These are phyloP conservation scores for Triplophysa siluroides DNA, from an alignment of 2,113 vertebrate species.

Conservation along the genomic window DNA sequence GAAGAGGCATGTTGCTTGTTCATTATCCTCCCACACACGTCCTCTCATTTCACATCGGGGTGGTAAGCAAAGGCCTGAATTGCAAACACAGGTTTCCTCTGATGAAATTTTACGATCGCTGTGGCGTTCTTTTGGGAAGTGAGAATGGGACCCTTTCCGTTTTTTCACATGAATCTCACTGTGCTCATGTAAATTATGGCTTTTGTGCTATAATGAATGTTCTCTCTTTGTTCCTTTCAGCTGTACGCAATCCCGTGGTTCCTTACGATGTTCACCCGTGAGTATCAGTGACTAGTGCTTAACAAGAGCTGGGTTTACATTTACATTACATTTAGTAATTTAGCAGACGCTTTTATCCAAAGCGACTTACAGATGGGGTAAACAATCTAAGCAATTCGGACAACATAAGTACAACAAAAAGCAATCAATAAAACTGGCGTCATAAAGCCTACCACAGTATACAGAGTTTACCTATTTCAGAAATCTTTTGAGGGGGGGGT, in stretches of 20 bases:
- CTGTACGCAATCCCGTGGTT: conserved; percentile 99
- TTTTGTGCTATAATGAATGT: conserved; percentile 17
- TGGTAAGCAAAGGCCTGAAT: conserved; percentile 25
- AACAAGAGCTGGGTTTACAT: neutral
- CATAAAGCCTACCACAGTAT: too few species aligned
- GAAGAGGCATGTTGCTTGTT: conserved; percentile 11
- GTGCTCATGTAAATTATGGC: neutral
- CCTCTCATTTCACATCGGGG: conserved; percentile 3
- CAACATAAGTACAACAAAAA: too few species aligned
- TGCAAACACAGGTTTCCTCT: conserved; percentile 10
- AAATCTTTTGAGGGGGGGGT: neutral
- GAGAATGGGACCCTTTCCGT: conserved; percentile 5
- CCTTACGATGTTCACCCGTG: conserved; percentile 99
- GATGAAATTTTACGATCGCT: neutral
- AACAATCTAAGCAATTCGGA: too few species aligned
- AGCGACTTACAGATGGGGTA: too few species aligned
- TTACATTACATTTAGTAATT: too few species aligned
- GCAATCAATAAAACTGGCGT: too few species aligned
- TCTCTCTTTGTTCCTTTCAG: conserved; percentile 65
- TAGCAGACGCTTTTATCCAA: too few species aligned
- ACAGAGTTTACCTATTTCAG: conserved; percentile 1
- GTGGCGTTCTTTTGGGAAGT: conserved; percentile 6
- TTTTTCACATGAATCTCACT: conserved; percentile 20
- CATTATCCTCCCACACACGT: conserved; percentile 26
- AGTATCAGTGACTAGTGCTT: conserved; percentile 68